phyloP scores from a whole-genome alignment of 2,113 vertebrate species.

The Hystrix brachyura region DNA sequence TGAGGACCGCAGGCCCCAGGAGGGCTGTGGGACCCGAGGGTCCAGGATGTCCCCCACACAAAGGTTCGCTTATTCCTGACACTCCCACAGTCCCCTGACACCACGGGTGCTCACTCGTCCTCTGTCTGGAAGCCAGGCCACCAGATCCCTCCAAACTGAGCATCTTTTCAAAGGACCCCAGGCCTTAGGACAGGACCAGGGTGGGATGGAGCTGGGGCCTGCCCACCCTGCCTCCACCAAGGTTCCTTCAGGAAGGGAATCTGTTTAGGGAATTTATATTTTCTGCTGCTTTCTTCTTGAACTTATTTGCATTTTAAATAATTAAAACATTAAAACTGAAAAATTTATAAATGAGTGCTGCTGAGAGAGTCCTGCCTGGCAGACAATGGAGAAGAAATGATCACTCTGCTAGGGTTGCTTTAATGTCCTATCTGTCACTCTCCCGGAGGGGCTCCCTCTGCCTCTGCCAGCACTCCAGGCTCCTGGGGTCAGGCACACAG shows the following conservation, averaged over 20 bases:
- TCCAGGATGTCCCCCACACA: no score
- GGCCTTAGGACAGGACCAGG: neutral
- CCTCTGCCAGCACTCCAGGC: constrained; percentile 72
- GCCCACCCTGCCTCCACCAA: constrained; percentile 53
- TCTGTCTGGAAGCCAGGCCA: no score
- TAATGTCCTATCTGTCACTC: constrained; percentile 89
- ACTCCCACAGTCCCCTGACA: accelerated
- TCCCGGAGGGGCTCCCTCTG: constrained; percentile 86
- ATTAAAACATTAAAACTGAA: constrained; percentile 93
- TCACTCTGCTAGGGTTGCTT: constrained; percentile 84
- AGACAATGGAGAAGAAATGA: constrained; percentile 88
- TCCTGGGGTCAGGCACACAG: neutral
- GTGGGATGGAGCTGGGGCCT: neutral
- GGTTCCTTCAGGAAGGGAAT: constrained; percentile 79
- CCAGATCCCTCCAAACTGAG: no score
- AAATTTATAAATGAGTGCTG: constrained; percentile 91
- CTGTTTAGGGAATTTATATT: constrained; percentile 88
- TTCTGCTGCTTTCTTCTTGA: constrained; percentile 87
- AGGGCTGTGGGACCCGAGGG: neutral
- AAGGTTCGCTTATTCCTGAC: neutral
- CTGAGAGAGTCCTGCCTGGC: constrained; percentile 86
- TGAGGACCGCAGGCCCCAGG: neutral
- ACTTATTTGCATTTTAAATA: constrained; percentile 94
- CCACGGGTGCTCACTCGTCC: neutral
- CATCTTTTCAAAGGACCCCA: neutral